Base-by-base conservation (phyloP, 2,888 invertebrate species). In the Fabriciana adippe region DNA sequence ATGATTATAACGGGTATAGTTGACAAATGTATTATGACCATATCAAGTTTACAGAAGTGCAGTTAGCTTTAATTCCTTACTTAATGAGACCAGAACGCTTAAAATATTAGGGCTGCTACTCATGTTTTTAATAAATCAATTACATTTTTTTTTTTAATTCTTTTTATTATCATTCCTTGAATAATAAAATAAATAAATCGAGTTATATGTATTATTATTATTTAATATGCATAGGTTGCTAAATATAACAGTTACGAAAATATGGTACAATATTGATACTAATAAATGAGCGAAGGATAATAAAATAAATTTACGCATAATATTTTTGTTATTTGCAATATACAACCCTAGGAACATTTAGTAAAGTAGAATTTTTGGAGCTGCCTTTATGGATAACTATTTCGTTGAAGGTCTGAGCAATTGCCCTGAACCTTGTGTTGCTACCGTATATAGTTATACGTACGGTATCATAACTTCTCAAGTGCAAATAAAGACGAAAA, bases 341-440 rank as follows among this genome's bases (percentile, higher is more conserved):
- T 14, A n/a, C 53, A 61, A 2, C 61, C 31, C 21, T 51, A 18
- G 14, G 14, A n/a, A 18, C 6, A 11, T 5, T 61, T 14, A 16
- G 35, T 35, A 61, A 61, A 31, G 41, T 41, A 50, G 51, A 18
- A 18, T 61, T 66, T 61, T 60, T 31, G 21, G 2, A 6, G 50
- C 47, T 59, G 18, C 54, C 59, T 54, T 59, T 51, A 54, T 51
- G 31, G 54, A 15, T 51, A 26, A 53, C 54, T 55, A 54, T 60
- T 65, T 15, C 47, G 13, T 60, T 55, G 66, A 66, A 66, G 66
- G 66, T 50, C 54, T 54, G 13, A 60, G 45, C 54, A 60, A 60
- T 66, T 66, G 31, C 54, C 55, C 54, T 47, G 54, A 18, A 35
- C 18, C 60, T 60, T 55, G 60, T 18, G 31, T 54, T 21, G 47